Base-by-base conservation (phyloP, 2,888 invertebrate species). In the Anoncus sp. region DNA sequence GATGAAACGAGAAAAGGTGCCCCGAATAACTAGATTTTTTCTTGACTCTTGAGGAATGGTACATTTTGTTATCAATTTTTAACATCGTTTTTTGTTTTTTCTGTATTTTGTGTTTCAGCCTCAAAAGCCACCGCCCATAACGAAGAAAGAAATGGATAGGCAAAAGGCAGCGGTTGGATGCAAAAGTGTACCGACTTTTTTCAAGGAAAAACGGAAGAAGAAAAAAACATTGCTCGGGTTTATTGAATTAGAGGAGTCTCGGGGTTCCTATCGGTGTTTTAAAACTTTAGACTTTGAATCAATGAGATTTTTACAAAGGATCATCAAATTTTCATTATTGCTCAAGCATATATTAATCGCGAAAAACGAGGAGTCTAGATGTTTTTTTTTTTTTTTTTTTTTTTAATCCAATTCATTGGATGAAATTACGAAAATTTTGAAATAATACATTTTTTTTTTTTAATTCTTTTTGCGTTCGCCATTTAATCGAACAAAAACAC, bases 121-220 rank as follows among this genome's bases (percentile, higher is more conserved):
- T 10, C 86, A 87, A 35, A 93, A 94, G 85, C 92, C 92, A 79
- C 93, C 94, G 76, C 86, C 92, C 27, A 85, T 94, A 71, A 93
- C 94, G 51, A 93, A 95, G 9, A 97, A 96, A 91, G 96, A 96
- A 85, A 95, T 96, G 84, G 94, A 95, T 0, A 92, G 95, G 84
- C 94, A 94, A 85, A 97, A 96, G 90, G 95, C 96, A 70, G 97
- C 97, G 35, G 93, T 93, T 85, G 96, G 96, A 62, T 95, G 95
- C 31, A 97, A 96, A 92, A 95, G 94, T 85, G 96, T 97, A 87
- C 94, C 95, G 66, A 94, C 95, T 38, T 97, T 96, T 92, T 97
- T 97, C 89, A 94, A 94, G 83, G 96, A 95, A 90, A 94, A 93
- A 87, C 94, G 84, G n/a, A n/a, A 87, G n/a, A n/a, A n/a, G n/a